Conservation (phyloP, 2,888 invertebrate species). For the Microctonus brassicae region DNA sequence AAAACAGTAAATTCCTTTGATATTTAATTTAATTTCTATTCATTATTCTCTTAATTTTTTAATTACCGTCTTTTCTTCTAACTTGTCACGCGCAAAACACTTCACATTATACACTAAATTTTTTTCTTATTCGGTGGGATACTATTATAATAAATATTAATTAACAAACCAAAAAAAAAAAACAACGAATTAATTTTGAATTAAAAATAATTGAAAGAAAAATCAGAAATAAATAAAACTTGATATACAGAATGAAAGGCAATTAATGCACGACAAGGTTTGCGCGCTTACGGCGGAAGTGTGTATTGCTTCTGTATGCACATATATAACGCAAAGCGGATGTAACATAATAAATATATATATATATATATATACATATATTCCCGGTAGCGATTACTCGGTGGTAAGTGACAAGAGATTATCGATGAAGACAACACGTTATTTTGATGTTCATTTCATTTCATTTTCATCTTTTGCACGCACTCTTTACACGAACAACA, state of each 20-base stretch:
- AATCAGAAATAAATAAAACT: slow-evolving; percentile 5
- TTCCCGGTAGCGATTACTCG: not conserved
- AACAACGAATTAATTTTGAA: slow-evolving; percentile 3
- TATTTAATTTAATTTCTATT: no score
- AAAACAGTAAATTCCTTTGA: no score
- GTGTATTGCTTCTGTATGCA: slow-evolving; percentile 20
- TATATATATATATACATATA: slow-evolving; percentile 7
- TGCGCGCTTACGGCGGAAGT: slow-evolving; percentile 26
- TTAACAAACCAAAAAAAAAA: no score
- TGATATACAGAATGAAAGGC: not conserved
- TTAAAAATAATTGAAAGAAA: not conserved
- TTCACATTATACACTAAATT: no score
- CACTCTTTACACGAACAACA: not conserved
- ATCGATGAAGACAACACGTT: slow-evolving; percentile 27
- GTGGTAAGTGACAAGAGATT: slow-evolving; percentile 1
- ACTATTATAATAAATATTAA: no score
- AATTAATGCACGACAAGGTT: slow-evolving; percentile 13
- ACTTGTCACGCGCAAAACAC: no score
- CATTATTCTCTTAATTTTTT: no score
- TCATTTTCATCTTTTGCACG: not conserved
- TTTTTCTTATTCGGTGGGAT: no score
- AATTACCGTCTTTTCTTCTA: no score
- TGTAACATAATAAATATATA: no score
- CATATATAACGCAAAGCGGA: slow-evolving; percentile 24
- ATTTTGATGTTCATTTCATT: slow-evolving; percentile 12